Evolutionary conservation across 2,797 vertebrate species (phyloP), one percentile per base, ranked within the genome.

Genomic region (Ataeniobius toweri): DNA sequence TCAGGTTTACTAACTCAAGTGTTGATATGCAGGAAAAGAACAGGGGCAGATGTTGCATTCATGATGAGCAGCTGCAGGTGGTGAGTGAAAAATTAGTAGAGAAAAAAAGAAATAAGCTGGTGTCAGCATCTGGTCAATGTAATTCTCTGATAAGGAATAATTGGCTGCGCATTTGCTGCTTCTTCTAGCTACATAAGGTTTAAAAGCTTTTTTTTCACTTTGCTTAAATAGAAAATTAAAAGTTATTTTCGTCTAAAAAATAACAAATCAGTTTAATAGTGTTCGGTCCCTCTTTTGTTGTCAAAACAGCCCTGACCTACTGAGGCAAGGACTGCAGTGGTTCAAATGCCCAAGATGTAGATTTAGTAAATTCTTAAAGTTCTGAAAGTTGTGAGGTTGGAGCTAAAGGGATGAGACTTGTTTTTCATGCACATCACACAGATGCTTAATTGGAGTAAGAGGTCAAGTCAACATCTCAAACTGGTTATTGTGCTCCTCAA

Each of bases 1-100:
- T 76, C 77, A 80, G 53, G 68, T 76, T 85, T 14, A 77, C 63
- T 16, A 69, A 71, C 44, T 80, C 59, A 81, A 63, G 73, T 82
- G 80, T 78, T 61, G 77, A 81, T 75, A 58, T 77, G 46, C 1
- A 2, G 58, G 46, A 31, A 61, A 73, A 74, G 77, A 81, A 73
- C 56, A 26, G 53, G 46, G 76, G 73, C 69, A 59, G 3, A 72
- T 67, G 71, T 58, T 69, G 39, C 26, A 24, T 16, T 18, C 20
- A 8, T 44, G 26, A 61, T 31, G 46, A 56, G 39, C 39, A 48
- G 46, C 76, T 59, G 51, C 75, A 65, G 61, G 61, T 39, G 31
- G 31, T 22, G 61, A 65, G 31, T 2, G 18, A 65, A 65, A 65
- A 31, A 22, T 65, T 4, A 65, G 31, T 41, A 10, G 63, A 67